phyloP scores from a whole-genome alignment of 2,113 vertebrate genomes.

The Candoia aspera region DNA sequence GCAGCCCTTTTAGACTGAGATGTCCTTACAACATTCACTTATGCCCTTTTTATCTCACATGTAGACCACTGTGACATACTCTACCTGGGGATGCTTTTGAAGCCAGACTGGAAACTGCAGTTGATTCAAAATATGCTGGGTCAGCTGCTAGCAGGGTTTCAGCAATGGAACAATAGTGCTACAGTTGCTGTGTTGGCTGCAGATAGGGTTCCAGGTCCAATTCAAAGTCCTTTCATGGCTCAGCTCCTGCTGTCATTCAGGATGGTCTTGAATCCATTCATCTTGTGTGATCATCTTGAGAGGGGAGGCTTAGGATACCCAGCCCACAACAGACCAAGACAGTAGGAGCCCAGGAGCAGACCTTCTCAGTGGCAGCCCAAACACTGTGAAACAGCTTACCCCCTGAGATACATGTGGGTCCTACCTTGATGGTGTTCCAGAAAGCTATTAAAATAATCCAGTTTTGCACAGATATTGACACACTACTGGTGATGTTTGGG shows the following conservation, averaged over 20 bases:
- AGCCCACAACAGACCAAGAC: not conserved
- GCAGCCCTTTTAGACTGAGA: not conserved
- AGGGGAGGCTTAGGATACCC: not conserved
- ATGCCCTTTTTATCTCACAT: not conserved
- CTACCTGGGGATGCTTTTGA: not conserved
- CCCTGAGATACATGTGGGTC: not conserved
- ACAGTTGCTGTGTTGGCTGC: not conserved
- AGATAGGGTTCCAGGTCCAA: not conserved
- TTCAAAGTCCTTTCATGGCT: not conserved
- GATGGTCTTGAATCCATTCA: not conserved
- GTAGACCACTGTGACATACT: not conserved
- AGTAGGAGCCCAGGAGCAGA: not conserved
- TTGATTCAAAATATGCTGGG: not conserved
- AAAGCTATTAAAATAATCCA: not conserved
- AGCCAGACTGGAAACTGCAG: not conserved
- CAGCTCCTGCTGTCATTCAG: not conserved
- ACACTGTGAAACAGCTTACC: not conserved
- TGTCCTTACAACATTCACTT: not conserved
- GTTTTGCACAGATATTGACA: not conserved
- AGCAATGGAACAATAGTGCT: not conserved
- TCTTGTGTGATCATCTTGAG: not conserved
- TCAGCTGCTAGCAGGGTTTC: not conserved
- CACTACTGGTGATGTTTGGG: not conserved
- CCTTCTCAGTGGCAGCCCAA: not conserved
- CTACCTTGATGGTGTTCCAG: not conserved